phyloP scores from a whole-genome alignment of 2,888 invertebrate species.

The Xestoiulus laeticollis region DNA sequence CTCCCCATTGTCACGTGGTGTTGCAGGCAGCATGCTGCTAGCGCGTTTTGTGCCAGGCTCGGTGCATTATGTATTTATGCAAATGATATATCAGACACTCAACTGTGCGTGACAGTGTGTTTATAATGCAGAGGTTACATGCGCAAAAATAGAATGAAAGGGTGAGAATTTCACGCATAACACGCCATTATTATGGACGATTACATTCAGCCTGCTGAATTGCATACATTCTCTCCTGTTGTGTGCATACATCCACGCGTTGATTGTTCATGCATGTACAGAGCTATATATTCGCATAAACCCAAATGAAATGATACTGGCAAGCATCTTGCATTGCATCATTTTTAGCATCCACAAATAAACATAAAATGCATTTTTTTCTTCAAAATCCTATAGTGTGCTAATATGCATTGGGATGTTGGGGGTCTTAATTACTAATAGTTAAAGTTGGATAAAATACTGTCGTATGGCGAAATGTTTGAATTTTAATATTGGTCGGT shows the following conservation, averaged over 20 bases:
- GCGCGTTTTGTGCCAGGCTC: neutral
- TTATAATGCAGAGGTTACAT: slow-evolving; percentile 26
- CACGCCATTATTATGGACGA: slow-evolving; percentile 26
- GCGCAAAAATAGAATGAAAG: slow-evolving; percentile 18
- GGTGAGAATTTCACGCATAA: slow-evolving; percentile 26
- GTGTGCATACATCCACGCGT: neutral
- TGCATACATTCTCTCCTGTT: neutral
- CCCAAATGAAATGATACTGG: neutral
- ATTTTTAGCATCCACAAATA: neutral
- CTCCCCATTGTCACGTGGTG: neutral
- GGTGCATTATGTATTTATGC: slow-evolving; percentile 26
- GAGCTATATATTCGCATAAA: neutral
- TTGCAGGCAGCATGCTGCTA: neutral
- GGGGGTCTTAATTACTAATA: too few species aligned
- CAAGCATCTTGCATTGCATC: neutral
- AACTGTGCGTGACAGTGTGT: slow-evolving; percentile 26
- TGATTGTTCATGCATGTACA: neutral
- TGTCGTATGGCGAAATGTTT: too few species aligned
- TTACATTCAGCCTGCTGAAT: slow-evolving; percentile 24
- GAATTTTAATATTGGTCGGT: too few species aligned
- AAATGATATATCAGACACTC: slow-evolving; percentile 26
- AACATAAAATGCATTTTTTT: neutral
- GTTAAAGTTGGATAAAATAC: too few species aligned
- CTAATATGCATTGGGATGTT: too few species aligned
- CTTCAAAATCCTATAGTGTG: neutral